Evolutionary conservation across 2,797 vertebrate genomes (phyloP).

Genomic region (Sebastes minor): DNA sequence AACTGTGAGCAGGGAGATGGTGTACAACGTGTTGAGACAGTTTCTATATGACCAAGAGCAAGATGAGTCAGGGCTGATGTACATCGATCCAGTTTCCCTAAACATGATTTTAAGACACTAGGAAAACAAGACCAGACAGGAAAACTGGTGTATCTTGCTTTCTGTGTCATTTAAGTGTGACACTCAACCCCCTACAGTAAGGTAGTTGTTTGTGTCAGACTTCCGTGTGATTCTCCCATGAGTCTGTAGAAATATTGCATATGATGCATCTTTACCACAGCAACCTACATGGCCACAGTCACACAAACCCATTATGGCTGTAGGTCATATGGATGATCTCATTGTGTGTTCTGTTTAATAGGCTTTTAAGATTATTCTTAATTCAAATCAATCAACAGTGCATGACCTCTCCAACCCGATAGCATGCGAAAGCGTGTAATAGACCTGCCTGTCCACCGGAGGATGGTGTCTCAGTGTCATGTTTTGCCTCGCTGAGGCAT

Average conservation of each 20-base stretch:
- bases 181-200: background rate
- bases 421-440: too few species aligned
- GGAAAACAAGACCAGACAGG: background rate
- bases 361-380: background rate
- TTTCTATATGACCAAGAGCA: constrained; percentile 68
- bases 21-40: constrained; percentile 77
- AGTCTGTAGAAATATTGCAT: background rate
- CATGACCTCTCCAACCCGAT: background rate
- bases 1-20: constrained; percentile 72
- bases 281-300: background rate
- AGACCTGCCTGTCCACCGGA: too few species aligned
- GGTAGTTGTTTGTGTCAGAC: background rate
- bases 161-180: background rate
- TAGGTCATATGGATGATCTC: background rate
- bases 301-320: background rate
- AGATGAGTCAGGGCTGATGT: background rate
- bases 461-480: background rate
- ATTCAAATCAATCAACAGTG: background rate
- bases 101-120: constrained; percentile 27
- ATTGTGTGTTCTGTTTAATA: background rate
- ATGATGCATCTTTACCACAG: constrained; percentile 21
- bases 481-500: background rate
- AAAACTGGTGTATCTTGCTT: background rate
- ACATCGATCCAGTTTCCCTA: constrained; percentile 60
- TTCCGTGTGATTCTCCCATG: background rate